These are phyloP conservation scores for Stictocephala bisonia DNA, from an alignment of 2,888 invertebrate genomes.

Conservation along the genomic window DNA sequence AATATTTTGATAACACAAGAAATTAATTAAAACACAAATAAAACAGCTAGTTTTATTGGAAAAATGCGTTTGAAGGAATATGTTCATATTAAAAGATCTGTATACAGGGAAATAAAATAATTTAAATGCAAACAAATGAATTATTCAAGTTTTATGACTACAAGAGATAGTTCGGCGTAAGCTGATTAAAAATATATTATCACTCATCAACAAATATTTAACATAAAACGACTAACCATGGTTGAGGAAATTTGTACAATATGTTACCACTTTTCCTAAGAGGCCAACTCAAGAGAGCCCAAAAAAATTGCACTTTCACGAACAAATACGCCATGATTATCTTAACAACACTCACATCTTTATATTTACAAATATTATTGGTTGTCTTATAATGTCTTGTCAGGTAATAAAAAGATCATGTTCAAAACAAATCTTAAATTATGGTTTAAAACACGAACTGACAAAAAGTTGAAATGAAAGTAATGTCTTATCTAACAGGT, in stretches of 20 bases:
- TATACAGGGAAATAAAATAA: not conserved
- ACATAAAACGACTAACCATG: not conserved
- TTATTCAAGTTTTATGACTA: too few relatives aligned
- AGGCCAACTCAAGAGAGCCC: slow-evolving; percentile 1
- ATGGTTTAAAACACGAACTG: too few relatives aligned
- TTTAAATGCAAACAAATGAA: not conserved
- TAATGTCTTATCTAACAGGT: too few relatives aligned
- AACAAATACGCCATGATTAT: slow-evolving; percentile 29
- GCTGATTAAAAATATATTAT: slow-evolving; percentile 1
- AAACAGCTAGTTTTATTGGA: too few relatives aligned
- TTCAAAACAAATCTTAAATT: too few relatives aligned
- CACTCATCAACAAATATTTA: not conserved
- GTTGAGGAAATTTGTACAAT: slow-evolving; percentile 31
- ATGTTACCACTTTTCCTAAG: slow-evolving; percentile 3
- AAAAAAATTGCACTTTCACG: slow-evolving; percentile 26
- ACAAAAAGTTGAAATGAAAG: too few relatives aligned
- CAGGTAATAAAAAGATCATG: not conserved
- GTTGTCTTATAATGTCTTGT: slow-evolving; percentile 8
- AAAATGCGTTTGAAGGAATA: not conserved
- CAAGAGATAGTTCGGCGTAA: slow-evolving; percentile 10
- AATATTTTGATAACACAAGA: too few relatives aligned
- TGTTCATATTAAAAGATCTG: not conserved
- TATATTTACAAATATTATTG: slow-evolving; percentile 31
- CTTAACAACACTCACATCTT: slow-evolving; percentile 25
- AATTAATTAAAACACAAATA: too few relatives aligned